Evolutionary conservation across 2,797 vertebrate genomes (phyloP).

Genomic region (Channa striata): DNA sequence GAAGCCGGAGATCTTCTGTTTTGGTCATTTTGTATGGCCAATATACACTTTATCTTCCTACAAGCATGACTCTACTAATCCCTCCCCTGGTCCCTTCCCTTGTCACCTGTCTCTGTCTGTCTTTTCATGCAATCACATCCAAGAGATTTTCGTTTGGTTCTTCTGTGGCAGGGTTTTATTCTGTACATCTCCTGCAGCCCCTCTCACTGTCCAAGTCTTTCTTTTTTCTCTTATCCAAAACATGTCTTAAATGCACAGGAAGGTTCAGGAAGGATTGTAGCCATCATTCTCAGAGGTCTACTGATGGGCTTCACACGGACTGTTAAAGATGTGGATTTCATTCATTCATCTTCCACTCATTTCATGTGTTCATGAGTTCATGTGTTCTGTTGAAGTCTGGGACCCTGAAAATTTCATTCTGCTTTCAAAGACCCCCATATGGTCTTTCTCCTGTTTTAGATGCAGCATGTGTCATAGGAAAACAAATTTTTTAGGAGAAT

Average conservation of each 20-base stretch:
- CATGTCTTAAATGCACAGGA: slow-evolving; percentile 55
- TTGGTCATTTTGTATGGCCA: slow-evolving; percentile 84
- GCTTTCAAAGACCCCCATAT: slow-evolving; percentile 57
- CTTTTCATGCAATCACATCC: slow-evolving; percentile 79
- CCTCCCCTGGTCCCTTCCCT: slow-evolving; percentile 75
- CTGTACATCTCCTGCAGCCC: slow-evolving; percentile 50
- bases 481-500: slow-evolving; percentile 17
- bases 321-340: slow-evolving; percentile 90
- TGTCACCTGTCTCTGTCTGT: slow-evolving; percentile 74
- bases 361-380: slow-evolving; percentile 81
- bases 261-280: slow-evolving; percentile 65
- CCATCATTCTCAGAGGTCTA: slow-evolving; percentile 46
- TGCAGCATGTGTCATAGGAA: slow-evolving; percentile 60
- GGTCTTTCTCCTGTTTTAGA: slow-evolving; percentile 57
- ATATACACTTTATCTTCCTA: slow-evolving; percentile 83
- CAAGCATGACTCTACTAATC: slow-evolving; percentile 91
- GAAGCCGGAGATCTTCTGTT: slow-evolving; percentile 78
- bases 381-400: slow-evolving; percentile 69
- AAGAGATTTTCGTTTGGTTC: slow-evolving; percentile 76
- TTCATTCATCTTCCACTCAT: slow-evolving; percentile 83
- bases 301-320: slow-evolving; percentile 53
- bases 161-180: slow-evolving; percentile 54
- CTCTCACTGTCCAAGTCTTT: slow-evolving; percentile 61
- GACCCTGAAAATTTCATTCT: slow-evolving; percentile 68
- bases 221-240: slow-evolving; percentile 49